These are phyloP conservation scores for Agonopterix subpropinquella DNA, from an alignment of 2,888 invertebrate genomes.

Conservation along the genomic window DNA sequence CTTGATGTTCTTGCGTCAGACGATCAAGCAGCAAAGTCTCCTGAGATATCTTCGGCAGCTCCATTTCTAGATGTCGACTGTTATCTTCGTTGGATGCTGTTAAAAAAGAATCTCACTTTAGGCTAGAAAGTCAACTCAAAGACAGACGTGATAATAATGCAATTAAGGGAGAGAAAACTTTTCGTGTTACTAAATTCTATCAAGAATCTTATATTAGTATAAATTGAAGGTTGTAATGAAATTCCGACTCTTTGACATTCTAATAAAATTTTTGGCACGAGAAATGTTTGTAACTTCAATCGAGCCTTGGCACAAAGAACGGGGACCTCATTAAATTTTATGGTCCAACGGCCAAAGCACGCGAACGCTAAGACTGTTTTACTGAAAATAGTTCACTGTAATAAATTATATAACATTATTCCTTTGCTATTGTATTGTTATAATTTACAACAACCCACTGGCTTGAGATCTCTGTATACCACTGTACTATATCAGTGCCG, in stretches of 20 bases:
- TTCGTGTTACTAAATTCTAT: too few species aligned
- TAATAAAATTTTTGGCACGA: slow-evolving; percentile 31
- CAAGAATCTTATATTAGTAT: neutral
- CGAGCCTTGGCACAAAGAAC: slow-evolving; percentile 20
- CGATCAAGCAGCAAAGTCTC: slow-evolving; percentile 63
- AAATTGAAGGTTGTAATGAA: neutral
- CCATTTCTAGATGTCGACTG: slow-evolving; percentile 76
- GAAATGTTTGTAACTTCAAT: slow-evolving; percentile 22
- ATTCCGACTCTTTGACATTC: slow-evolving; percentile 24
- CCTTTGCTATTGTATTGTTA: neutral
- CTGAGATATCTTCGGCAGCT: slow-evolving; percentile 69
- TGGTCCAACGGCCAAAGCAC: slow-evolving; percentile 14
- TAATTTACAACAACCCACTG: too few species aligned
- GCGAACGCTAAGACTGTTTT: slow-evolving; percentile 14
- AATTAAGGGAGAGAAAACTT: too few species aligned
- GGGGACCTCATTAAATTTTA: slow-evolving; percentile 29
- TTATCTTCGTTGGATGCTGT: slow-evolving; percentile 78
- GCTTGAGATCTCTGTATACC: too few species aligned
- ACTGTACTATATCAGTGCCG: too few species aligned
- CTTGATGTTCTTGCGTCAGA: slow-evolving; percentile 70
- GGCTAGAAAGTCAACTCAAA: too few species aligned
- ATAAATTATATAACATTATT: slow-evolving; percentile 14
- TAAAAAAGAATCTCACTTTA: slow-evolving; percentile 21
- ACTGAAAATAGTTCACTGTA: slow-evolving; percentile 10
- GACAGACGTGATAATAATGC: too few species aligned